phyloP scores from a whole-genome alignment of 64 coral and sea anemone genomes.

The Pocillopora verrucosa region DNA sequence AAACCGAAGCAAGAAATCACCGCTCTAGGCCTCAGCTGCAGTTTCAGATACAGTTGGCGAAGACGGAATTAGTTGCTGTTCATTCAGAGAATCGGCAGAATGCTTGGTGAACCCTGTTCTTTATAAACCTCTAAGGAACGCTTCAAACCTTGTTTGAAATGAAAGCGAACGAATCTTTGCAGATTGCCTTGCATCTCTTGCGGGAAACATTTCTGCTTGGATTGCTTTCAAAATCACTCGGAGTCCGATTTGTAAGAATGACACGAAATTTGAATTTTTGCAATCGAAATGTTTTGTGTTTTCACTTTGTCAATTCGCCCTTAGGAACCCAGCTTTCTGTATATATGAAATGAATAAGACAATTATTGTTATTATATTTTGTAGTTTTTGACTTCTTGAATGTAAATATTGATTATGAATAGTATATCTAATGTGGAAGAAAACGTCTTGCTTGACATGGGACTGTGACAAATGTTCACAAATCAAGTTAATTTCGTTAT shows the following conservation, averaged over 20 bases:
- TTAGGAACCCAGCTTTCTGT: neutral
- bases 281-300: neutral
- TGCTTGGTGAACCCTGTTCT: too few species aligned
- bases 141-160: slow-evolving; percentile 41
- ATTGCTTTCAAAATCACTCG: slow-evolving; percentile 34
- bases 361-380: neutral
- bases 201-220: slow-evolving; percentile 15
- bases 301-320: neutral
- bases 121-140: slow-evolving; percentile 28
- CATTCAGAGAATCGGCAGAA: too few species aligned
- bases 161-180: slow-evolving; percentile 4
- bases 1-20: slow-evolving; percentile 12
- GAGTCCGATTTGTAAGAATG: slow-evolving; percentile 6
- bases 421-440: slow-evolving; percentile 1
- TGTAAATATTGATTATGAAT: slow-evolving; percentile 1
- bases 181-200: neutral
- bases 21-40: slow-evolving; percentile 16
- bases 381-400: slow-evolving; percentile 16
- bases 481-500: slow-evolving; percentile 9
- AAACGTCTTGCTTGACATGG: neutral
- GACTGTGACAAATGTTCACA: slow-evolving; percentile 8
- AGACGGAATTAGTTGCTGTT: slow-evolving; percentile 19
- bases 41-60: slow-evolving; percentile 16
- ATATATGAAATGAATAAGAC: neutral
- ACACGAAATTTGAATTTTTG: slow-evolving; percentile 18